These are phyloP conservation scores for Oikopleura vanhoeffeni DNA, from an alignment of 23 tunicate species.

Conservation along the genomic window DNA sequence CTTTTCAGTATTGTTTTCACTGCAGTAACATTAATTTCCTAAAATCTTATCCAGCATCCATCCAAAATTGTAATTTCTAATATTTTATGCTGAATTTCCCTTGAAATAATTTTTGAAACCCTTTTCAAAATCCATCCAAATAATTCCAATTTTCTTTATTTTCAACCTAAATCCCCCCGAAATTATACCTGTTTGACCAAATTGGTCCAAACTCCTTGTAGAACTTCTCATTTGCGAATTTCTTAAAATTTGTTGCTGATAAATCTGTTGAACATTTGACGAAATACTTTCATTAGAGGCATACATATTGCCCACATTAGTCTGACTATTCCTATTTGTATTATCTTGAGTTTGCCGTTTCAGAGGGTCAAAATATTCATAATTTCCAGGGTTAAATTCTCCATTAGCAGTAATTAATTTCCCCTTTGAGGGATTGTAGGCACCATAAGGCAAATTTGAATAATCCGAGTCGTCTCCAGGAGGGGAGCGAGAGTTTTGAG, in stretches of 20 bases:
- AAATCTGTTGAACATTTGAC: neutral
- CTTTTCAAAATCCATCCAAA: too few species aligned
- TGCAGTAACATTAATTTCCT: too few species aligned
- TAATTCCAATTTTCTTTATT: too few species aligned
- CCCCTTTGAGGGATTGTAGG: neutral
- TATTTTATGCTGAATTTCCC: too few species aligned
- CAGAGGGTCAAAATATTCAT: neutral
- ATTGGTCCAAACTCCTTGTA: neutral
- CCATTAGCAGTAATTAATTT: slow-evolving; percentile 2
- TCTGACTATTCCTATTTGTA: neutral
- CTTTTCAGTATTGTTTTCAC: too few species aligned
- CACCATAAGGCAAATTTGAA: neutral
- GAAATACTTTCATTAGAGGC: neutral
- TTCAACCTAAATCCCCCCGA: too few species aligned
- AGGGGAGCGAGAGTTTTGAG: neutral
- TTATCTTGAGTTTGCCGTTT: neutral
- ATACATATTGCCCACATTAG: neutral
- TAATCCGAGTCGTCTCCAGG: too few species aligned
- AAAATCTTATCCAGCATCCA: too few species aligned
- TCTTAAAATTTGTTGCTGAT: neutral
- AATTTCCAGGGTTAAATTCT: neutral
- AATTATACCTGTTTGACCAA: neutral
- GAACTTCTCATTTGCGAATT: neutral
- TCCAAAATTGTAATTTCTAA: too few species aligned
- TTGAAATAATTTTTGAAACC: too few species aligned